Base-by-base conservation (phyloP, 2,888 invertebrate species). In the Pherbina coryleti region DNA sequence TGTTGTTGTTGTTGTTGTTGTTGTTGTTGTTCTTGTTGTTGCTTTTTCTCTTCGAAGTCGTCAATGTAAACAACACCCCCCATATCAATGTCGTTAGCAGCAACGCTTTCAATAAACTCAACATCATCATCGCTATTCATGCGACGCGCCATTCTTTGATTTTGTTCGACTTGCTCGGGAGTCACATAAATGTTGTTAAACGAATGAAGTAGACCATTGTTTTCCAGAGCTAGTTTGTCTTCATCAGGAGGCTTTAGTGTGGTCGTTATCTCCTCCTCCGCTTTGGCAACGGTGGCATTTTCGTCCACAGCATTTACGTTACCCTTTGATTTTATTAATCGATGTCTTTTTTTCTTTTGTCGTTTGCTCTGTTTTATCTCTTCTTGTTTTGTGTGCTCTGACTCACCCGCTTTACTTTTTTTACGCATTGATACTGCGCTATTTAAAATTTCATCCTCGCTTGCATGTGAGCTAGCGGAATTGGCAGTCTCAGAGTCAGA, bases 121-220 rank as follows among this genome's bases (percentile, higher is more conserved):
- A 72, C 17, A 37, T 60, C 44, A 2, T 31, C 51, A 22, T 37
- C 72, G 17, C 60, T 64, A 53, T 69, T 73, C 0, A 62, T 44
- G 51, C 25, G 60, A 37, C 8, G 17, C 3, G 64, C 62, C 7
- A 79, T 44, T 72, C 76, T 74, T 9, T 78, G 74, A 69, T 79
- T 78, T 51, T 82, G 79, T 67, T 82, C 80, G 9, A 80, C 77
- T 77, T 80, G 76, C 19, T 82, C 79, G 51, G 78, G 77, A 8
- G 80, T 80, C 9, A 81, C 76, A 77, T 79, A 83, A 74, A 88
- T 86, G 71, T 82, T 84, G 84, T 89, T 88, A 72, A 89, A 89
- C 34, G 88, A 85, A 60, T 82, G 76, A 34, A 89, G 79, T 77
- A 88, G 82, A 37, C 79, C 81, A 82, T 88, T 89, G 76, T 88